Percentiles rank a stretch among this genome's conserved stretches.
phyloP scores from a whole-genome alignment of 2,113 vertebrate genomes.

The Speoplatyrhinus poulsoni region DNA sequence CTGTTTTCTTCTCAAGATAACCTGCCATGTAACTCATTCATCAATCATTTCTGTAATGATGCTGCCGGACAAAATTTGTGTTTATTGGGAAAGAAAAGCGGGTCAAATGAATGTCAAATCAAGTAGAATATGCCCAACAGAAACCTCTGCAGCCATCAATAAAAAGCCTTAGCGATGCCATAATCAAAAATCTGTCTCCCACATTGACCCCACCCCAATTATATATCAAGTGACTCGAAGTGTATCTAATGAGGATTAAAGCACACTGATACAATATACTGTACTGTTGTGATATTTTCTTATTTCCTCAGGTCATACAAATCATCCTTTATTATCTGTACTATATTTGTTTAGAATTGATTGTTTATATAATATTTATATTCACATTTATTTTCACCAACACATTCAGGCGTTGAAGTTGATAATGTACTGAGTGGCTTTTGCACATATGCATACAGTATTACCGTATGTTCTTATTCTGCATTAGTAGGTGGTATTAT shows the following conservation, averaged over 20 bases:
- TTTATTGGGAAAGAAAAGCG: slow-evolving; percentile 27
- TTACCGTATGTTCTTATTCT: background rate
- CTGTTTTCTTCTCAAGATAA: slow-evolving; percentile 11
- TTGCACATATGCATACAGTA: background rate
- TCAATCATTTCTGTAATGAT: slow-evolving; percentile 40
- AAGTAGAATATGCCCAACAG: slow-evolving; percentile 14
- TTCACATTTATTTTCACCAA: background rate
- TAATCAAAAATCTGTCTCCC: slow-evolving; percentile 36
- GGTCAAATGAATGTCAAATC: slow-evolving; percentile 29
- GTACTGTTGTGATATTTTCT: background rate
- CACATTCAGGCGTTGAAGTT: background rate
- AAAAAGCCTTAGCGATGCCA: slow-evolving; percentile 23
- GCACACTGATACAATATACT: slow-evolving; percentile 14
- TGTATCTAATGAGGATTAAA: slow-evolving; percentile 37
- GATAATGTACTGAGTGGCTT: too few relatives aligned
- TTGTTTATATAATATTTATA: too few relatives aligned
- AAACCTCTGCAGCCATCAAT: slow-evolving; percentile 48
- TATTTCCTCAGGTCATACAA: too few relatives aligned
- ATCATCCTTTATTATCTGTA: too few relatives aligned
- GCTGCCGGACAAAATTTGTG: background rate
- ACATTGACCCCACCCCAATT: slow-evolving; percentile 32
- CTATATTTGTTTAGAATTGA: too few relatives aligned
- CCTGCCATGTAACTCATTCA: slow-evolving; percentile 12
- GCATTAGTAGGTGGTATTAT: background rate
- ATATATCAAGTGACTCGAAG: slow-evolving; percentile 20